phyloP scores from a whole-genome alignment of 2,888 invertebrate genomes.

The Xestia sexstrigata region DNA sequence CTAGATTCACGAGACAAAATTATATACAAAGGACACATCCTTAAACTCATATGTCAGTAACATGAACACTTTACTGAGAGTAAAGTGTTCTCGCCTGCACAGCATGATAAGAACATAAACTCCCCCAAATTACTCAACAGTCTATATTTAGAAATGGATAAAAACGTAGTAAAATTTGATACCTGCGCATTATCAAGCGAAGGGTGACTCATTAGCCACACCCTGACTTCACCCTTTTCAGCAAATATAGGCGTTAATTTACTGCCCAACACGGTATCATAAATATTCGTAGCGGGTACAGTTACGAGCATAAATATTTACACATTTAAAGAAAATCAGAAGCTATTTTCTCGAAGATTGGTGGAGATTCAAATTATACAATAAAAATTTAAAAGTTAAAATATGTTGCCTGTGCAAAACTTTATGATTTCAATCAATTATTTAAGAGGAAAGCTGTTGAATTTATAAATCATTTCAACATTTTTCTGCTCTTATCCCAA shows the following conservation, averaged over 20 bases:
- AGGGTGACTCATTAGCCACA: constrained; percentile 57
- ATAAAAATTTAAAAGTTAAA: background rate
- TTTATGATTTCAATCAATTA: background rate
- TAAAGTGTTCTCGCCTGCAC: constrained; percentile 4
- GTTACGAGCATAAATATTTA: background rate
- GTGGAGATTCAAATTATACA: background rate
- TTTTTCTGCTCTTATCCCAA: background rate
- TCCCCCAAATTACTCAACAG: background rate
- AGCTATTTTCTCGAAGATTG: background rate
- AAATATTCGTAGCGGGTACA: constrained; percentile 36
- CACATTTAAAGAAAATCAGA: background rate
- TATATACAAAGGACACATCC: background rate
- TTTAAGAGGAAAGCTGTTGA: background rate
- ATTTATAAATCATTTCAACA: background rate
- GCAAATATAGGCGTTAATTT: constrained; percentile 46
- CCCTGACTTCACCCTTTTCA: constrained; percentile 45
- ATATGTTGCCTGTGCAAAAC: background rate
- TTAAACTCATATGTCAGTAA: background rate
- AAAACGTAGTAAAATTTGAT: constrained; percentile 29
- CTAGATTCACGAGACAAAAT: background rate
- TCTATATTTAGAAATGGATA: constrained; percentile 23
- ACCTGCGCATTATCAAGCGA: constrained; percentile 20
- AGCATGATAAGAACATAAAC: constrained; percentile 25
- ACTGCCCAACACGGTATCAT: constrained; percentile 19
- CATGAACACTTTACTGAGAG: background rate